Percentiles rank a stretch among this genome's conserved stretches.
These are phyloP conservation scores for human (Homo sapiens) DNA, from an alignment of 2,113 vertebrate genomes.

Conservation along the genomic window GRCh38 chr1:85876501-85877000, in stretches of 20 bases:
- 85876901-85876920: not conserved
- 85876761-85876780: not conserved
- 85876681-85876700: not conserved
- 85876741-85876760: not conserved
- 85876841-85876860: not conserved
- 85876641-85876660: not conserved
- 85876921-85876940: not conserved
- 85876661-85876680: not conserved
- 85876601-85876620: not conserved
- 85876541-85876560: not conserved
- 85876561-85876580: not conserved
- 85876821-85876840: not conserved
- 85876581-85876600: not conserved
- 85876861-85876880: not conserved
- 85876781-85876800: not conserved
- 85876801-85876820: not conserved
- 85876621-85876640: not conserved
- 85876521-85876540: not conserved
- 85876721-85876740: not conserved
- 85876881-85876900: not conserved
- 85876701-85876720: not conserved
- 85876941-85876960: not conserved
- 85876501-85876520: not conserved
- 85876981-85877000: slow-evolving; percentile 26
- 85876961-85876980: not conserved